Evolutionary conservation across 2,113 vertebrate genomes (phyloP), one percentile per base, ranked within the genome.

Genomic region (Petroica traversi): DNA sequence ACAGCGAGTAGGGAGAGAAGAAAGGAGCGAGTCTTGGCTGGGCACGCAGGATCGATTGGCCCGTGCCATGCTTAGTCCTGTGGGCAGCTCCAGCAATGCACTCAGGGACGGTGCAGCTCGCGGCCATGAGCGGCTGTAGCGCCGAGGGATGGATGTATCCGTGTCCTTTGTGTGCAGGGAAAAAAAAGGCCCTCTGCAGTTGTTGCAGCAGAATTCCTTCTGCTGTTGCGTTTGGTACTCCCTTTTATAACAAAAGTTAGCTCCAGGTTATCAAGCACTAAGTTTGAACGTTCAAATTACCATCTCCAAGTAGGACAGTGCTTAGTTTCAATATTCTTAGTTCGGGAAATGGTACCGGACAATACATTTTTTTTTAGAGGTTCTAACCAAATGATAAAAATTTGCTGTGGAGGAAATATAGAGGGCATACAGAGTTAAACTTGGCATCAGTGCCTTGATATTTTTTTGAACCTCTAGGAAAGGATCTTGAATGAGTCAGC

Each of bases 151-250:
- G 91, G 95, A 92, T 91, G 88, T 90, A 85, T 94, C 85, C 49
- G 51, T 95, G 88, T 95, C 93, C 95, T 97, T 98, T 98, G 97
- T 98, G 96, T 96, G 92, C 91, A 63, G 79, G 49, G 4, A 5
- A 7, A 10, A 14, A 26, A 93, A 92, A 77, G 85, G 69, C 75
- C 81, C 92, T 93, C 93, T 92, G 94, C 88, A 90, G 79, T 95
- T 92, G 78, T 48, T 93, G 69, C 82, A 84, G 76, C 34, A 41
- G 62, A 83, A 92, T 91, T 96, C 75, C 82, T 88, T 82, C 85
- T 45, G 33, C 66, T 79, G 9, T n/a, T 92, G 61, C 9, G 0
- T 67, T 79, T 2, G 6, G 41, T 88, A 8, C 19, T 67, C 88
- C 26, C 45, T 92, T 87, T 63, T 40, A 7, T 40, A 20, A 31